A percentile compares a stretch with the other conserved stretches of the same genome.
Conservation (phyloP, 1,140 invertebrate species). For the Scaptomyza montana region DNA sequence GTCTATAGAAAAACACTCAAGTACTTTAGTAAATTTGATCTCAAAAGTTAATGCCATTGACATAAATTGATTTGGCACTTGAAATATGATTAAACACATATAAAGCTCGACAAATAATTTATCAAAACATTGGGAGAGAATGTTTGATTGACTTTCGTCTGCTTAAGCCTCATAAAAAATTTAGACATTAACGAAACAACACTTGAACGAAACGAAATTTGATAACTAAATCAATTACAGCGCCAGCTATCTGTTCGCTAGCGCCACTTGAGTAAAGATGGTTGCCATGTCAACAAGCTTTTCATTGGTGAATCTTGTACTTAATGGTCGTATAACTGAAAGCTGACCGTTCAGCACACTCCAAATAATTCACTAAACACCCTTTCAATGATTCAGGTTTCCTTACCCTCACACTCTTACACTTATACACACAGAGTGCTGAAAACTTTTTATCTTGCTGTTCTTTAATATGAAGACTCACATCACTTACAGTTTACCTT, state of each 20-base stretch:
- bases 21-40: slow-evolving; percentile 26
- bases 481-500: not conserved
- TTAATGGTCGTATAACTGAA: slow-evolving; percentile 66
- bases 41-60: slow-evolving; percentile 18
- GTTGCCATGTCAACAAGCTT: slow-evolving; percentile 33
- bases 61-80: slow-evolving; percentile 26
- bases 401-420: not conserved
- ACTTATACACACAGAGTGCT: not conserved
- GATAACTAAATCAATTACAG: slow-evolving; percentile 42
- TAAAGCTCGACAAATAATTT: slow-evolving; percentile 21
- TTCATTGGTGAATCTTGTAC: slow-evolving; percentile 15
- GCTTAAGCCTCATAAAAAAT: slow-evolving; percentile 17
- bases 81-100: slow-evolving; percentile 38
- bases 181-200: not conserved
- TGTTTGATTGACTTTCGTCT: slow-evolving; percentile 42
- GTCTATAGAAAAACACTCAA: not conserved
- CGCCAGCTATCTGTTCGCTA: not conserved
- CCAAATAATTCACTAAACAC: slow-evolving; percentile 32
- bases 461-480: not conserved
- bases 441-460: not conserved
- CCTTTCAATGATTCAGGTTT: slow-evolving; percentile 31
- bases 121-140: slow-evolving; percentile 10
- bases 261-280: not conserved
- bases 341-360: slow-evolving; percentile 44
- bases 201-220: not conserved